Evolutionary conservation across 2,797 vertebrate species (phyloP).

Genomic region (Peromyscus eremicus): DNA sequence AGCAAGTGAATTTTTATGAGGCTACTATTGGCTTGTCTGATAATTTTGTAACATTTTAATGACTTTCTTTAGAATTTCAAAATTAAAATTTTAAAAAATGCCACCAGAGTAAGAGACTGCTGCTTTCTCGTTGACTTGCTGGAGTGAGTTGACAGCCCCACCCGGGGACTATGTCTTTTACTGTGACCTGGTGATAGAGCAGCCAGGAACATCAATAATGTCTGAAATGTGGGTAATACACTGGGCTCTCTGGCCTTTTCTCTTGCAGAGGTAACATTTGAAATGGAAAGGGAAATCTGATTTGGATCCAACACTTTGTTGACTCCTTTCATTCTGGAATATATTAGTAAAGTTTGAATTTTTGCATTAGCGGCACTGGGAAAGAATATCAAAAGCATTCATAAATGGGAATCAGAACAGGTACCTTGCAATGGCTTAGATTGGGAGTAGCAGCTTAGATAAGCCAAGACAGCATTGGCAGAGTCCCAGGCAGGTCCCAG

Average conservation of each 20-base stretch:
- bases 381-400: neutral
- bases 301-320: neutral
- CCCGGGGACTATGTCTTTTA: neutral
- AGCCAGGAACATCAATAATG: neutral
- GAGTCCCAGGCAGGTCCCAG: neutral
- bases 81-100: conserved; percentile 17
- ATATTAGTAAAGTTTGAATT: conserved; percentile 34
- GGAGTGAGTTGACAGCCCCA: neutral
- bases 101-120: neutral
- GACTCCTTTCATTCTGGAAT: conserved; percentile 17
- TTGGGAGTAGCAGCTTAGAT: neutral
- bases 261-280: conserved; percentile 44
- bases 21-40: conserved; percentile 16
- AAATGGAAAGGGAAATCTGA: neutral
- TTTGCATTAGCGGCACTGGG: neutral
- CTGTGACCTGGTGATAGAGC: neutral
- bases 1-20: conserved; percentile 54
- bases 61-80: conserved; percentile 44
- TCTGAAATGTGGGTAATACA: neutral
- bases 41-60: neutral
- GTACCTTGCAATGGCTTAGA: neutral
- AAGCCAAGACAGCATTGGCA: neutral
- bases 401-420: neutral
- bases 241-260: neutral
- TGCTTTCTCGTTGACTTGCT: neutral